Base-by-base conservation (phyloP, 1,140 invertebrate species). In the Neuroterus valhalla region DNA sequence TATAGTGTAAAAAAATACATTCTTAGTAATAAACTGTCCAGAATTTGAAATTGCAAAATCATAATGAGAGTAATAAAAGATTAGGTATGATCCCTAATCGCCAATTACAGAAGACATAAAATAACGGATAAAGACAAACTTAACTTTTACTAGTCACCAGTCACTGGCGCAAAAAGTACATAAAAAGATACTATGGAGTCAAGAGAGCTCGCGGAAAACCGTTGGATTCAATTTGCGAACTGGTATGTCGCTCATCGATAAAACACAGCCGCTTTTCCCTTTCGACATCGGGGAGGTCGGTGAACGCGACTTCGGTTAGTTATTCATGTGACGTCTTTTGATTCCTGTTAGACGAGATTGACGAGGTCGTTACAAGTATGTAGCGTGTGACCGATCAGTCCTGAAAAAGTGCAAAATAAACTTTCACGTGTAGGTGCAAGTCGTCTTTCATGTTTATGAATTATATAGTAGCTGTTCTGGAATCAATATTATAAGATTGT, bases 291-390 rank as follows among this genome's bases (percentile, higher is more conserved):
- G 12, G 14, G n/a, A 14, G 14, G 55, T 62, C 26, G 55, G 23
- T 62, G 23, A 62, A 62, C 52, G 52, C 52, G 52, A 62, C 55
- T 31, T 31, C n/a, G 14, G 52, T 62, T 62, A 62, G 55, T 62
- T 23, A 62, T 62, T 62, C 55, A 62, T 62, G 55, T 62, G 55
- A 62, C 26, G 55, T 62, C 26, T 15, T 62, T 62, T 62, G 55
- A 62, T 62, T 62, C 55, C 55, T 31, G 55, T 62, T 62, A 62
- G 55, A 62, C 55, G 23, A 26, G 55, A 62, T 62, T 62, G 31
- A 62, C n/a, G 23, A 62, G 55, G 31, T 6, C 55, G n/a, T 15
- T 62, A 23, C 23, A 55, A 23, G 23, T 26, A 38, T 26, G n/a
- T 26, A 62, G 26, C 55, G 55, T 62, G 55, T 62, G 55, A 62